Base-by-base conservation (phyloP, 1,140 invertebrate species). In the Trachymyrmex cornetzi region DNA sequence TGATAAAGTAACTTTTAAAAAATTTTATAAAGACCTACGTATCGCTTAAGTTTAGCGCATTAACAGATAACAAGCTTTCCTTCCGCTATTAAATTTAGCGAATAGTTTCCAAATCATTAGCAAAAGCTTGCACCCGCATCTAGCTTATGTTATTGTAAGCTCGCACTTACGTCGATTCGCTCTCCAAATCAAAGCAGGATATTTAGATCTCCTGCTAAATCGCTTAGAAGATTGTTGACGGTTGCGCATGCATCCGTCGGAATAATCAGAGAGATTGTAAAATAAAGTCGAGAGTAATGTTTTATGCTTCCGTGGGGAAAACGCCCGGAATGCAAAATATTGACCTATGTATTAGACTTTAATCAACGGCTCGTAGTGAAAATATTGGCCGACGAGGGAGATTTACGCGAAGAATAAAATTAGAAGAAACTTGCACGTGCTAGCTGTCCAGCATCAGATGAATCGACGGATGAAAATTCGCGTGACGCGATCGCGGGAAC, bases 271-370 rank as follows among this genome's bases (percentile, higher is more conserved):
- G n/a, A 61, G 9, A 61, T 61, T 48, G n/a, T 50, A 34, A 84
- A 84, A 71, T 71, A 50, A 63, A 61, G n/a, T 38, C 38, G 14
- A 44, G 48, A 34, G 22, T 48, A 61, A 72, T 7, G 22, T 44
- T 55, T 48, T n/a, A 71, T 11, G 7, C 50, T 59, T 53, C 7
- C 53, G 14, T 4, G 5, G 16, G 14, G 0, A 67, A 74, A 64
- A n/a, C n/a, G 9, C 12, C 22, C 22, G 24, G 22, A 53, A 48
- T 22, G 34, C 16, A 82, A 82, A 82, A 72, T 82, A 82, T 82
- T 82, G 66, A 81, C 34, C 4, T 38, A 38, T 11, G 38, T 84
- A 63, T 84, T 19, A 61, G 57, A 74, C 16, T 75, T 84, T 75
- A 75, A 75, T 84, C 80, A 84, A 50, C 9, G 38, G 38, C 9